Conservation (phyloP, 1,140 invertebrate genomes). For the Kradibia gibbosae region DNA sequence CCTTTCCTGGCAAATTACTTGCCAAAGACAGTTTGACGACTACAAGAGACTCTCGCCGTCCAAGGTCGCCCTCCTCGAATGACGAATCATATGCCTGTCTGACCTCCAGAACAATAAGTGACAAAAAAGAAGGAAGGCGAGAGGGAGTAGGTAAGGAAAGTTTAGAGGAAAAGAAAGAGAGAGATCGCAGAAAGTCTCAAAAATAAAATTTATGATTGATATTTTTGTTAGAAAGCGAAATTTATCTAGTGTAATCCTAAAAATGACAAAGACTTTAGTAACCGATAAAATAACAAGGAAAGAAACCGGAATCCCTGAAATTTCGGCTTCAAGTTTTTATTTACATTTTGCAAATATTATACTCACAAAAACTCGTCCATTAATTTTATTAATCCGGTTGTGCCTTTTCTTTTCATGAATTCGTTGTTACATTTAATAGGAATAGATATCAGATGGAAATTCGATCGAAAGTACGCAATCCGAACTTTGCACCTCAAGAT, state of each 20-base stretch:
- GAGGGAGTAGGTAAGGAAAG: background rate
- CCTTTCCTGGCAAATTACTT: constrained; percentile 49
- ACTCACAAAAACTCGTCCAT: too few relatives aligned
- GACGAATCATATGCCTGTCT: constrained; percentile 45
- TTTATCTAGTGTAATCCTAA: constrained; percentile 25
- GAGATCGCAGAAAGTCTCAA: constrained; percentile 27
- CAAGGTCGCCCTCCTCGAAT: constrained; percentile 48
- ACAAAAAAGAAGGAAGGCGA: constrained; percentile 44
- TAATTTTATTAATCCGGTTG: background rate
- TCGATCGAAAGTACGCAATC: constrained; percentile 2
- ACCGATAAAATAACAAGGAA: constrained; percentile 28
- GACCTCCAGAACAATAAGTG: constrained; percentile 47
- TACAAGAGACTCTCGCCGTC: constrained; percentile 19
- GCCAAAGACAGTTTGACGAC: constrained; percentile 41
- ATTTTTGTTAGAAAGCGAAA: constrained; percentile 37
- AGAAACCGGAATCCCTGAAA: background rate
- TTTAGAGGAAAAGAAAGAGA: background rate
- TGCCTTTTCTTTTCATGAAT: background rate
- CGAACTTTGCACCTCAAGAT: background rate
- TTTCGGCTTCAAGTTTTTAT: too few relatives aligned
- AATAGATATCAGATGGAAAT: constrained; percentile 20
- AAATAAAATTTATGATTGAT: constrained; percentile 50
- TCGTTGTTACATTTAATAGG: background rate
- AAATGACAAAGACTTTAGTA: constrained; percentile 4
- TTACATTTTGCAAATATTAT: too few relatives aligned